Conservation (phyloP, 2,888 invertebrate genomes). For the Acanthosepion lycidas region DNA sequence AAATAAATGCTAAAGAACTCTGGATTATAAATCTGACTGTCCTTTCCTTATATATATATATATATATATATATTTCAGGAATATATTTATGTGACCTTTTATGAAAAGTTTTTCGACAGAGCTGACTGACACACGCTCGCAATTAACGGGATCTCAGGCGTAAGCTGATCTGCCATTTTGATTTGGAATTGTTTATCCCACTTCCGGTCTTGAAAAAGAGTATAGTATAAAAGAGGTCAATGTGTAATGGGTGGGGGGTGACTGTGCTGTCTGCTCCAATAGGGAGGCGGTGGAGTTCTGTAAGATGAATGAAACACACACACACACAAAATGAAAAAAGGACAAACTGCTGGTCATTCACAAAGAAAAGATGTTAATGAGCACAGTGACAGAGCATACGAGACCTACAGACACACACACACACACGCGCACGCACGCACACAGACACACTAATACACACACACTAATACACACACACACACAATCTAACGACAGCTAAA, state of each 20-base stretch:
- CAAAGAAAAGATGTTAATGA: too few relatives aligned
- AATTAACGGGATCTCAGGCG: background rate
- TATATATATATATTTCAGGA: background rate
- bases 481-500: background rate
- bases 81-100: background rate
- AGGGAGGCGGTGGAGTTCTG: too few relatives aligned
- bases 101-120: background rate
- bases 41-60: too few relatives aligned
- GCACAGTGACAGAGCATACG: background rate
- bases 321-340: too few relatives aligned
- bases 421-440: background rate
- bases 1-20: too few relatives aligned
- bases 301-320: too few relatives aligned
- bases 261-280: background rate
- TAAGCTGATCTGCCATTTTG: background rate
- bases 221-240: background rate
- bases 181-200: background rate
- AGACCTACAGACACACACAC: background rate
- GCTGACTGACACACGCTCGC: constrained; percentile 15
- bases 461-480: too few relatives aligned
- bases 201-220: background rate
- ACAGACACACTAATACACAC: too few relatives aligned
- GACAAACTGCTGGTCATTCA: too few relatives aligned
- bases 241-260: background rate
- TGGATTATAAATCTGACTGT: too few relatives aligned